Evolutionary conservation across 2,113 vertebrate genomes (phyloP), one percentile per base, ranked within the genome.

Genomic region (Todiramphus chloris): DNA sequence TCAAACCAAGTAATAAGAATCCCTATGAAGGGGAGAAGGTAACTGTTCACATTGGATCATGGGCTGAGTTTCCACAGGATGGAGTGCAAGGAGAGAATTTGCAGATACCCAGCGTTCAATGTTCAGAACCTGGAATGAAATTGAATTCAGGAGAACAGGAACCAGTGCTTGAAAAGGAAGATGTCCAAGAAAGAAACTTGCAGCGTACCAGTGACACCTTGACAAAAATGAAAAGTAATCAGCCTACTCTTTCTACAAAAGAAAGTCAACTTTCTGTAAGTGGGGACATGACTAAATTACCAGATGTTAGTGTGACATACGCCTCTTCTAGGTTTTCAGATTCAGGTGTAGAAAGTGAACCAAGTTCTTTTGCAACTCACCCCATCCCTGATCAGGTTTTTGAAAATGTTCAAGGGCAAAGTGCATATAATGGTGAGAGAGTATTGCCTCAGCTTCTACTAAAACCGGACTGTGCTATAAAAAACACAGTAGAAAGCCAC

Each of bases 301-400:
- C 98, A 44, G 99, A 99, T 58, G 97, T 94, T 91, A 97, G 91
- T 55, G 91, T 96, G 76, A 98, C 97, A 1, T 98, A 93, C 85
- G 98, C 98, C 83, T 99, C 99, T 21, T 99, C 99, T 76, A 98
- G 99, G 72, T 99, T 99, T 94, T 99, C 99, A 46, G 99, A 99
- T 97, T 99, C 99, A 4, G 99, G 99, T 89, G 98, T 99, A 67
- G 99, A 99, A 97, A 99, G 99, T 97, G 99, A 99, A 95, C 98
- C 99, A 55, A 99, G 99, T 97, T 99, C 99, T 87, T 99, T 99
- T 95, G 98, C 98, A 93, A 98, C 98, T 69, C 99, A 99, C 74
- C 94, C 98, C 83, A 98, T 97, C 82, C 92, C 97, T 35, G 98
- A 98, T 74, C 88, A 96, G 35, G 63, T 96, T 43, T 96, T 97